Conservation (phyloP, 2,888 invertebrate species). For the Epinotia nisella region DNA sequence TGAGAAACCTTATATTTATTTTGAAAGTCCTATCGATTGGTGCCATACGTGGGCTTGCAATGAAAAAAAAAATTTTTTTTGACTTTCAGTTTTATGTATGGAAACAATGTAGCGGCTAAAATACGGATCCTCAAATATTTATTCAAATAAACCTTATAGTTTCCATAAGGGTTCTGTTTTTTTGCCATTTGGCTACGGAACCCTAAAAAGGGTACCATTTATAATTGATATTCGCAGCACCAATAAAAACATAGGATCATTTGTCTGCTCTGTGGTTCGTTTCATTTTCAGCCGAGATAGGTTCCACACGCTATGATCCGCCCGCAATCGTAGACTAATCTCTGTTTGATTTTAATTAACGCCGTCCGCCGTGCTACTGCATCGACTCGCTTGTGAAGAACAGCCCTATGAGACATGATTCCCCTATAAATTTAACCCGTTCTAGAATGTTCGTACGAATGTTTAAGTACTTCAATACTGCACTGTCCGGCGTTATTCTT, state of each 20-base stretch:
- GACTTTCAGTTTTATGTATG: too few species aligned
- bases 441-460: neutral
- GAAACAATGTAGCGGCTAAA: too few species aligned
- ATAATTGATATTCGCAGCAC: constrained; percentile 33
- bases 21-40: too few species aligned
- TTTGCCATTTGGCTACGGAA: too few species aligned
- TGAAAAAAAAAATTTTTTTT: too few species aligned
- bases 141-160: too few species aligned
- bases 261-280: constrained; percentile 19
- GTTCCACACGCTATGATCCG: constrained; percentile 63
- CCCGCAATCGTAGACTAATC: constrained; percentile 70
- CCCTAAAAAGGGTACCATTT: constrained; percentile 30
- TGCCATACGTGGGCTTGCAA: too few species aligned
- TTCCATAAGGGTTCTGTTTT: too few species aligned
- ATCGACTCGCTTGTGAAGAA: neutral
- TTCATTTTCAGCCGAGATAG: constrained; percentile 47
- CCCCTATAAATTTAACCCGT: neutral
- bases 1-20: too few species aligned
- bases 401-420: constrained; percentile 8
- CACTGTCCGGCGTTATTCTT: constrained; percentile 36
- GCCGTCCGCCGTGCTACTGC: constrained; percentile 47
- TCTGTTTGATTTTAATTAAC: constrained; percentile 82
- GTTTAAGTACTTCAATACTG: constrained; percentile 1
- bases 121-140: too few species aligned
- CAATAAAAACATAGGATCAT: constrained; percentile 39